Conservation (phyloP, 2,113 vertebrate species). For the Daphoenositta chrysoptera region DNA sequence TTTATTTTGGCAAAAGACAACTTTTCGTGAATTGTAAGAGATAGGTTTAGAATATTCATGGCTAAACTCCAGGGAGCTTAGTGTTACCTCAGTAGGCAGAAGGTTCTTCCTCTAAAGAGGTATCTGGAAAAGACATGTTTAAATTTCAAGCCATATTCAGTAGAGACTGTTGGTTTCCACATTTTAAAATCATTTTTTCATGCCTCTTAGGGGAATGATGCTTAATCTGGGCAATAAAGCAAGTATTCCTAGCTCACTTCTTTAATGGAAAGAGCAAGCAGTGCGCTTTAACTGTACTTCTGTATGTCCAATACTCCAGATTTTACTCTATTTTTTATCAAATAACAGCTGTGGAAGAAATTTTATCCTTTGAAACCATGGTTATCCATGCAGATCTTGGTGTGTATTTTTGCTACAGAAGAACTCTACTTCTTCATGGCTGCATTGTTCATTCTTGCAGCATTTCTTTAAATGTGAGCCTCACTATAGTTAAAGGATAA, state of each 20-base stretch:
- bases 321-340: neutral
- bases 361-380: neutral
- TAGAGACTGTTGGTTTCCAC: constrained; percentile 16
- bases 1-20: constrained; percentile 49
- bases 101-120: constrained; percentile 29
- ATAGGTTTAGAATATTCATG: constrained; percentile 60
- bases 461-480: constrained; percentile 44
- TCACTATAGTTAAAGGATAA: constrained; percentile 57
- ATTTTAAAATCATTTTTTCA: constrained; percentile 14
- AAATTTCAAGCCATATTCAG: constrained; percentile 46
- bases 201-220: constrained; percentile 12
- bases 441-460: constrained; percentile 48
- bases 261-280: neutral
- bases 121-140: constrained; percentile 41
- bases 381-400: constrained; percentile 14
- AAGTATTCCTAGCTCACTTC: neutral
- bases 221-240: neutral
- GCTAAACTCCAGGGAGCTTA: constrained; percentile 50
- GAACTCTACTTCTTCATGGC: constrained; percentile 11
- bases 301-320: neutral
- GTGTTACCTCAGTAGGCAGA: constrained; percentile 58
- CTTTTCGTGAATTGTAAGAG: constrained; percentile 10
- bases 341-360: neutral
- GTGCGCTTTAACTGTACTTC: neutral
- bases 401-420: constrained; percentile 12